Conservation (phyloP, 2,113 vertebrate genomes). For the Otis tarda region DNA sequence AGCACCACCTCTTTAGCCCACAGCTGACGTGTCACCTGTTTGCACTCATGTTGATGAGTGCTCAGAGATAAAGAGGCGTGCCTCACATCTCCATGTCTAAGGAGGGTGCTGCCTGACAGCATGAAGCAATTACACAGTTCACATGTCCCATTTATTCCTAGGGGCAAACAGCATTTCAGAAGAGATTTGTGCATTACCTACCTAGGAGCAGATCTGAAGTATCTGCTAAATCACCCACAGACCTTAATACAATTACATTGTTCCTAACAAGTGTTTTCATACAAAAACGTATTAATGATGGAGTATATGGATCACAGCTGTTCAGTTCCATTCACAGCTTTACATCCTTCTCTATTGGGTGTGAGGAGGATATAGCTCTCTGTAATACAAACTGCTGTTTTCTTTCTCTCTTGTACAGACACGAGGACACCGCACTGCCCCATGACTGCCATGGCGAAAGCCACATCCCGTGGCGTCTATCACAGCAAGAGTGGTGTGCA, state of each 20-base stretch:
- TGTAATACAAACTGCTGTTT: neutral
- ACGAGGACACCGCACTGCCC: rapidly evolving
- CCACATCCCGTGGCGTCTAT: neutral
- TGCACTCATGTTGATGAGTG: constrained; percentile 45
- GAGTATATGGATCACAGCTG: neutral
- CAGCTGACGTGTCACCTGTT: constrained; percentile 63
- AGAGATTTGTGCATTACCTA: neutral
- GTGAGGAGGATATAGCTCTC: neutral
- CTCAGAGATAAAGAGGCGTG: constrained; percentile 63
- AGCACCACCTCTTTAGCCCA: constrained; percentile 56
- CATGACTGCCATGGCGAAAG: neutral
- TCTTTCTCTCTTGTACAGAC: neutral
- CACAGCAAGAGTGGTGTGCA: neutral
- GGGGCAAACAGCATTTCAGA: constrained; percentile 15
- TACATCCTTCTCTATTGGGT: neutral
- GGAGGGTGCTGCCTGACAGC: neutral
- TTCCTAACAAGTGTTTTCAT: neutral
- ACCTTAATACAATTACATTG: neutral
- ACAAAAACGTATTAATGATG: neutral
- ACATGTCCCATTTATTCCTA: neutral
- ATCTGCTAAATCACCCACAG: neutral
- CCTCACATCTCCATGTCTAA: neutral
- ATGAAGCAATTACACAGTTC: neutral
- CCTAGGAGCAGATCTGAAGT: neutral
- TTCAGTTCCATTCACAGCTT: neutral